phyloP scores from a whole-genome alignment of 2,797 vertebrate species.

The Pteropus rufus region DNA sequence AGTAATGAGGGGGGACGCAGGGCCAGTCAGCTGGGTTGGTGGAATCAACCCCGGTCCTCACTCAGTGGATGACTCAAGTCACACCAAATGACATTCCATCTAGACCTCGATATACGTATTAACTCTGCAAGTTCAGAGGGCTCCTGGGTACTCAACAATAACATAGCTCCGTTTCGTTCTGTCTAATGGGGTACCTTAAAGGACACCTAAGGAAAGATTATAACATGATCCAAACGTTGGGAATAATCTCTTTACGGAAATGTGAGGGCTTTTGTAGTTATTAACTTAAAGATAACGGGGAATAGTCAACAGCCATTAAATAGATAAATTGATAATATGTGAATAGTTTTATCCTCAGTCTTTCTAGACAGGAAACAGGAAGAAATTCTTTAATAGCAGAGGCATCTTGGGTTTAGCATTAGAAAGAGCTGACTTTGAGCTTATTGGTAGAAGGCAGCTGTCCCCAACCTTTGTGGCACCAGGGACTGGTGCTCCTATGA shows the following conservation, averaged over 20 bases:
- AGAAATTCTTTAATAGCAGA: background rate
- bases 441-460: background rate
- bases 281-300: background rate
- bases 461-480: too few relatives aligned
- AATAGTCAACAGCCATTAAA: background rate
- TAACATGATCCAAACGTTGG: background rate
- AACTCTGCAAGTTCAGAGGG: background rate
- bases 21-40: background rate
- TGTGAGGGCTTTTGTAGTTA: background rate
- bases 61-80: background rate
- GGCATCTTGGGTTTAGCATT: background rate
- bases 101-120: fast-evolving
- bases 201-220: background rate
- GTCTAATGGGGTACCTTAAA: background rate
- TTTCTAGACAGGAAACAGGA: background rate
- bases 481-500: too few relatives aligned
- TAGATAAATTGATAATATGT: background rate
- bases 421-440: background rate
- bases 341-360: background rate
- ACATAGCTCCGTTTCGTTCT: background rate
- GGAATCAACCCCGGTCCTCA: background rate
- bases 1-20: background rate
- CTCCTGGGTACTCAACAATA: fast-evolving
- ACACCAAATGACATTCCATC: background rate
- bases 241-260: background rate